Evolutionary conservation across 2,888 invertebrate species (phyloP), one percentile per base, ranked within the genome.

Genomic region (Oligia fasciuncula): DNA sequence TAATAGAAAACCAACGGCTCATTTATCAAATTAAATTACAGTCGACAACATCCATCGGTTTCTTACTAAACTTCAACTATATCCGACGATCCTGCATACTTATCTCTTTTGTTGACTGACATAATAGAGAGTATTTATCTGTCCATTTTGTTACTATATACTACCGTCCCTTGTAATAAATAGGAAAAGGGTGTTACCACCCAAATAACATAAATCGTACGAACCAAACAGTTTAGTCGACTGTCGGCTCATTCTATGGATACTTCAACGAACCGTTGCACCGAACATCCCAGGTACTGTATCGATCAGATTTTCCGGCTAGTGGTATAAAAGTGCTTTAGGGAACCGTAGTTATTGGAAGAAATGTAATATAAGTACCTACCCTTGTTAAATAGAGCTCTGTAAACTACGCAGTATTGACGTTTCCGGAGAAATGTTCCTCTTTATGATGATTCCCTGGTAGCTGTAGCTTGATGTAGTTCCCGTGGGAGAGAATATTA

Each of bases 231-330:
- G 73, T 73, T 69, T 29, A 40, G 11, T 51, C 57, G 11, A 69
- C 63, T 13, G 57, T 69, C 23, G n/a, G 4, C 14, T 11, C 2
- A 19, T 46, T 51, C n/a, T 35, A 40, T 60, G 1, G 51, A 68
- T 35, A 23, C 23, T 60, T 69, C 46, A 46, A 40, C 23, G 40
- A 83, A 63, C 1, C 19, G 29, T 77, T 70, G 70, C 70, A 83
- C 6, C 17, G 0, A 74, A 4, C 17, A 57, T 83, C 60, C 73
- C 40, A 14, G 23, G 66, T 71, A 83, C 43, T 13, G 40, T 63
- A 77, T 82, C 54, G 70, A 74, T 84, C 54, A 29, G 35, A 51
- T 74, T 9, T 83, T 83, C 67, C 29, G 19, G 67, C 11, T 65
- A 83, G 1, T 51, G 29, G 35, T 43, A 75, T 69, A 43, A 83